Evolutionary conservation across 2,797 vertebrate genomes (phyloP), one percentile per base, ranked within the genome.

Genomic region (Sebastes minor): DNA sequence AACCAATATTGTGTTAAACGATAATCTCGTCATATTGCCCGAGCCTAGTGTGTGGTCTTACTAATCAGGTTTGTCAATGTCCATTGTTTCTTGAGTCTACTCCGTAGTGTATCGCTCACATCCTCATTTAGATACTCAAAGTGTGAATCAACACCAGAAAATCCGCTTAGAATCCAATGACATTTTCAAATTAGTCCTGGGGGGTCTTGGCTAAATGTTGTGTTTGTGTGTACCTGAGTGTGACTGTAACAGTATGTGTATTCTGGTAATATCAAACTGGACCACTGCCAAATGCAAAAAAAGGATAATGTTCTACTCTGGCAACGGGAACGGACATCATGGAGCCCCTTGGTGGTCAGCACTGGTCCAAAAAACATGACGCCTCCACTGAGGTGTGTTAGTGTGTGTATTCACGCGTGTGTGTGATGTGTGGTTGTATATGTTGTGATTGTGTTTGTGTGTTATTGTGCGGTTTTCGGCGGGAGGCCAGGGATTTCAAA

Each of bases 401-500:
- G 20, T 49, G 69, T 78, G 60, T 78, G 66, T 71, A 6, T 67
- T 33, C n/a, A 32, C 60, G 56, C 66, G 53, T 22, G 33, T 74
- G 67, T 74, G 67, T 22, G 20, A 70, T 71, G 64, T 72, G 66
- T 81, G 77, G 55, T 67, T n/a, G 71, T 62, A 59, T 65, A 65
- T 59, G 49, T 42, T 78, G 76, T 14, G 64, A 72, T 74, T 75
- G 80, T 81, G 77, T 77, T 86, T 76, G 86, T 71, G 76, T 74
- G 23, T 78, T 78, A 84, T 74, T 75, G 77, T 89, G 89, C 62
- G 87, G 86, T 88, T 92, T 91, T 81, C 78, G 80, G 74, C 33
- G 22, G 83, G 74, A 84, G 87, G 92, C 94, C 92, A 93, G 89
- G 57, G 80, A 95, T 94, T 91, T 92, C 82, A 76, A 86, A 90